phyloP scores from a whole-genome alignment of 2,888 invertebrate genomes.

The Notocelia uddmanniana region DNA sequence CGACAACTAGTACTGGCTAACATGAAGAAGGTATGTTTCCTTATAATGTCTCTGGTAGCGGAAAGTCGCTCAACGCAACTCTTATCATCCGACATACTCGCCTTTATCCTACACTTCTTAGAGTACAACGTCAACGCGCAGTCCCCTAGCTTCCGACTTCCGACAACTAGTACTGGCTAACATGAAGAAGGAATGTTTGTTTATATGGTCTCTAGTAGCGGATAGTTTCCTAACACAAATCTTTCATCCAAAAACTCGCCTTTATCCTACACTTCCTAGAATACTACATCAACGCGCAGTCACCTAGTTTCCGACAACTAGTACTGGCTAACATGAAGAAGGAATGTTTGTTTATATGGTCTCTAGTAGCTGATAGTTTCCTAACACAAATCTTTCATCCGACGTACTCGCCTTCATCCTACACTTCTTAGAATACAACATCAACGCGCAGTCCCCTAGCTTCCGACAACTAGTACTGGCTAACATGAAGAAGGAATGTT shows the following conservation, averaged over 20 bases:
- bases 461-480: slow-evolving; percentile 89
- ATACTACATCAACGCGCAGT: slow-evolving; percentile 89
- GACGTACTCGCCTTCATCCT: slow-evolving; percentile 83
- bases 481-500: slow-evolving; percentile 88
- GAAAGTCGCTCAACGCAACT: too few species aligned
- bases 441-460: slow-evolving; percentile 88
- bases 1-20: slow-evolving; percentile 89
- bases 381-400: too few species aligned
- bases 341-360: too few species aligned
- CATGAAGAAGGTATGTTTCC: slow-evolving; percentile 88
- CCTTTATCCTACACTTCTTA: slow-evolving; percentile 87
- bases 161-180: slow-evolving; percentile 89
- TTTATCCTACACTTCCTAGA: slow-evolving; percentile 87
- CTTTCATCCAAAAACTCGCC: slow-evolving; percentile 70
- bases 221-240: too few species aligned
- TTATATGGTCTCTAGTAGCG: too few species aligned
- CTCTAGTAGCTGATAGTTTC: too few species aligned
- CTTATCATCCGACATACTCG: slow-evolving; percentile 69
- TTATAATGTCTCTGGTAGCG: too few species aligned
- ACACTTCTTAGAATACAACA: slow-evolving; percentile 88
- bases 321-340: slow-evolving; percentile 90
- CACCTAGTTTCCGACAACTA: slow-evolving; percentile 89
- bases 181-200: slow-evolving; percentile 88
- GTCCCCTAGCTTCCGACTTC: slow-evolving; percentile 88
- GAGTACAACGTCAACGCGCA: slow-evolving; percentile 89